Conservation (phyloP, 2,113 vertebrate genomes). For the Ptyas mucosa region DNA sequence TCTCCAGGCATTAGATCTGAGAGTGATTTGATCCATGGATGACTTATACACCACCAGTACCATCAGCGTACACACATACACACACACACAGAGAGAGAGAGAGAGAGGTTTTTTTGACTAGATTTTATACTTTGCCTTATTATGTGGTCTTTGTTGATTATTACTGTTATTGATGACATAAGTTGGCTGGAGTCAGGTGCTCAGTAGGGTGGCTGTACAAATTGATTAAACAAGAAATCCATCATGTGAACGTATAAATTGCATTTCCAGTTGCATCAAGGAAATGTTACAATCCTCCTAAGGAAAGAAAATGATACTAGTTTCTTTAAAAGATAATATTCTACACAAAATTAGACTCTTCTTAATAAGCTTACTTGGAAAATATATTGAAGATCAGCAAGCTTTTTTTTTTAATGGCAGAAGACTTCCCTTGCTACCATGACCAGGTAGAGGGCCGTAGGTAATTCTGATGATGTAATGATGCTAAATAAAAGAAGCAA, state of each 20-base stretch:
- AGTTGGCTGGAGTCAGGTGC: not conserved
- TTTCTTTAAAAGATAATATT: not conserved
- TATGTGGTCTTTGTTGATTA: not conserved
- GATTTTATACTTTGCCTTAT: not conserved
- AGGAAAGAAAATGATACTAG: not conserved
- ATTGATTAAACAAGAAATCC: not conserved
- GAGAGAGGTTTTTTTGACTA: too few species aligned
- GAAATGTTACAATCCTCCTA: not conserved
- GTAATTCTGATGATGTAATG: not conserved
- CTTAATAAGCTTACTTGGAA: not conserved
- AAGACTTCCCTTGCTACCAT: not conserved
- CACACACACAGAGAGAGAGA: too few species aligned
- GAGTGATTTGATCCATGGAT: not conserved
- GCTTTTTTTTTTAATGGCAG: not conserved
- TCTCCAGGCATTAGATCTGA: not conserved
- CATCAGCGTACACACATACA: too few species aligned
- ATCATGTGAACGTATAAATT: not conserved
- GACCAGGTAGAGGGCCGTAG: not conserved
- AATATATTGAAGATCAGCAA: not conserved
- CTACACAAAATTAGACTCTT: not conserved
- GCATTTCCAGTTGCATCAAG: not conserved
- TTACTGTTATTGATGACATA: not conserved
- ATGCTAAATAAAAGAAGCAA: not conserved
- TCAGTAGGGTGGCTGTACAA: not conserved
- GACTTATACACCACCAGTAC: not conserved